Conservation (phyloP, 2,113 vertebrate genomes). For the Herpailurus yagouaroundi region DNA sequence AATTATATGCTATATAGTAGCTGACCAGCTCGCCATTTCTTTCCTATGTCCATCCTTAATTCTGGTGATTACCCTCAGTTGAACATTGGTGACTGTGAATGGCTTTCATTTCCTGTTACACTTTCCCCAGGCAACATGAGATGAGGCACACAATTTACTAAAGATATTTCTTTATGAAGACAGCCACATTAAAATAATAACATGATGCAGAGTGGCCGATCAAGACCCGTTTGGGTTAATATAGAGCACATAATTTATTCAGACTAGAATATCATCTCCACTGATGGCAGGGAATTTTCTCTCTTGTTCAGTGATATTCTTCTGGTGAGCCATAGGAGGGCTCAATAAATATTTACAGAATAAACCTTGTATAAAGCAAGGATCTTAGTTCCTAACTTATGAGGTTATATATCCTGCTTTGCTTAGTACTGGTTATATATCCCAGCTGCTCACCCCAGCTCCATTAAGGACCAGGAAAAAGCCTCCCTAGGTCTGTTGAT, state of each 20-base stretch:
- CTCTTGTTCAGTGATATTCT: not conserved
- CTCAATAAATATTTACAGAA: constrained; percentile 38
- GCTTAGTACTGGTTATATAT: not conserved
- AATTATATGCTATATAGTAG: not conserved
- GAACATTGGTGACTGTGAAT: not conserved
- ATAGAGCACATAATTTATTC: not conserved
- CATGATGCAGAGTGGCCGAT: not conserved
- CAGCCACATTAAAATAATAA: constrained; percentile 45
- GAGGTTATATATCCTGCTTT: constrained; percentile 31
- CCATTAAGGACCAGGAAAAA: not conserved
- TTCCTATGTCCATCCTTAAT: constrained; percentile 16
- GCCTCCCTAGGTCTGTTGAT: not conserved
- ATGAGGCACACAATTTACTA: constrained; percentile 3
- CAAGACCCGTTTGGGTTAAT: not conserved
- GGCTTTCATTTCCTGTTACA: constrained; percentile 50
- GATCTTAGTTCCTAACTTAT: not conserved
- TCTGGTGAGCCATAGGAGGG: not conserved
- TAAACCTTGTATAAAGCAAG: constrained; percentile 24
- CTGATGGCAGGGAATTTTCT: not conserved
- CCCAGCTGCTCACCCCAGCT: not conserved
- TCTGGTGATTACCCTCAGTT: not conserved
- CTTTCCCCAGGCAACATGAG: not conserved
- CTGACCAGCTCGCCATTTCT: not conserved
- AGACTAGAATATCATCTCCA: not conserved
- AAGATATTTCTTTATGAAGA: constrained; percentile 38